These are phyloP conservation scores for Premnoplex brunnescens DNA, from an alignment of 2,797 vertebrate species.

Conservation along the genomic window DNA sequence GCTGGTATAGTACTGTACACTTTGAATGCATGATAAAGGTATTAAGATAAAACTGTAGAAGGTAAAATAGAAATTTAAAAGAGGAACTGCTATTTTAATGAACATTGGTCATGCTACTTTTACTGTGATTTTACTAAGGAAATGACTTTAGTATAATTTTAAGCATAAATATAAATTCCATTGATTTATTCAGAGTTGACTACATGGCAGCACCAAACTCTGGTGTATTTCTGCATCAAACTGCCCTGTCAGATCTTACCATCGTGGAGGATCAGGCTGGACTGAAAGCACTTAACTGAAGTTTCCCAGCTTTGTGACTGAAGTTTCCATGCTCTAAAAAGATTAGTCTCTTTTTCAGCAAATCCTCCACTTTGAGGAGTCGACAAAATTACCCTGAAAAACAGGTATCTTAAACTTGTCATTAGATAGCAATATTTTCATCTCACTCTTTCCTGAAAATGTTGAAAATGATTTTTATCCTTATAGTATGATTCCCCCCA, in stretches of 20 bases:
- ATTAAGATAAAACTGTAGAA: neutral
- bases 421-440: neutral
- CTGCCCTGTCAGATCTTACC: neutral
- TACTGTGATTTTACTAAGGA: neutral
- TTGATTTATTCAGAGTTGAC: neutral
- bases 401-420: neutral
- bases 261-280: neutral
- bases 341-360: neutral
- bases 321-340: neutral
- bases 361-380: neutral
- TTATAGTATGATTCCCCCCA: accelerated
- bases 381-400: neutral
- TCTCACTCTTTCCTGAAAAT: neutral
- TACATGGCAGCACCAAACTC: neutral
- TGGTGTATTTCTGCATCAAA: neutral
- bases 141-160: neutral
- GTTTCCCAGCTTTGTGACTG: neutral
- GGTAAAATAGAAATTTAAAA: neutral
- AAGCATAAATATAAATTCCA: neutral
- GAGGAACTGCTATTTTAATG: neutral
- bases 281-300: neutral
- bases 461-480: neutral
- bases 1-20: neutral
- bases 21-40: neutral
- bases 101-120: neutral